A percentile compares a stretch with the other conserved stretches of the same genome.
Evolutionary conservation across 1,140 invertebrate genomes (phyloP).

Genomic region (Ericerus pela): DNA sequence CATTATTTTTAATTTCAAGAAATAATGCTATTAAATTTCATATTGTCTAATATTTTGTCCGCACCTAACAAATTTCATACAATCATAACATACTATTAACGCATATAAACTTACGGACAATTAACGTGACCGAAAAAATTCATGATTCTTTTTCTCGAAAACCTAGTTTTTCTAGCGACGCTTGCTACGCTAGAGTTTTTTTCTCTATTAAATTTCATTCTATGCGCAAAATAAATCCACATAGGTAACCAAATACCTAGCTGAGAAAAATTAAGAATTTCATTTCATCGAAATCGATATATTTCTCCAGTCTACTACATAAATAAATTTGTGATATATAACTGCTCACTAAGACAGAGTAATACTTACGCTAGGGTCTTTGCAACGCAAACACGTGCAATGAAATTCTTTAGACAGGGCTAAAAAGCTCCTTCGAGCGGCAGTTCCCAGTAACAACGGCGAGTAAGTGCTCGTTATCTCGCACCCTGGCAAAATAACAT

Average conservation of each 20-base stretch:
- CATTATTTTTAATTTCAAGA: not conserved
- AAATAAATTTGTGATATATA: not conserved
- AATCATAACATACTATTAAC: too few relatives aligned
- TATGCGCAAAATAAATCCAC: not conserved
- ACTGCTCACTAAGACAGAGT: not conserved
- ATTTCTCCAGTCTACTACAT: not conserved
- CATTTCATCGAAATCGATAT: not conserved
- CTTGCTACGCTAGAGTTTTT: too few relatives aligned
- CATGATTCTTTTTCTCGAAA: too few relatives aligned
- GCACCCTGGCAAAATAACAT: slow-evolving; percentile 42
- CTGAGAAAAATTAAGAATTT: not conserved
- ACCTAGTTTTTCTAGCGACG: too few relatives aligned
- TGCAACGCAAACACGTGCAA: slow-evolving; percentile 52
- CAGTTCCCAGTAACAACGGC: slow-evolving; percentile 54
- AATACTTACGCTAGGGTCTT: slow-evolving; percentile 43
- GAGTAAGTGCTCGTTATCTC: slow-evolving; percentile 60
- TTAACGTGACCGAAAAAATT: too few relatives aligned
- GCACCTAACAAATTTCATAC: too few relatives aligned
- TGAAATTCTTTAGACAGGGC: slow-evolving; percentile 55
- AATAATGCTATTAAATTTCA: too few relatives aligned
- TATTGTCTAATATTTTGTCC: too few relatives aligned
- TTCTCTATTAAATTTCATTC: not conserved
- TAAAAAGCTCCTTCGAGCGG: slow-evolving; percentile 45
- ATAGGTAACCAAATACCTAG: not conserved
- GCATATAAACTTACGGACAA: too few relatives aligned